A percentile compares a stretch with the other conserved stretches of the same genome.
phyloP scores from a whole-genome alignment of 2,888 invertebrate genomes.

The Anthophora plumipes region DNA sequence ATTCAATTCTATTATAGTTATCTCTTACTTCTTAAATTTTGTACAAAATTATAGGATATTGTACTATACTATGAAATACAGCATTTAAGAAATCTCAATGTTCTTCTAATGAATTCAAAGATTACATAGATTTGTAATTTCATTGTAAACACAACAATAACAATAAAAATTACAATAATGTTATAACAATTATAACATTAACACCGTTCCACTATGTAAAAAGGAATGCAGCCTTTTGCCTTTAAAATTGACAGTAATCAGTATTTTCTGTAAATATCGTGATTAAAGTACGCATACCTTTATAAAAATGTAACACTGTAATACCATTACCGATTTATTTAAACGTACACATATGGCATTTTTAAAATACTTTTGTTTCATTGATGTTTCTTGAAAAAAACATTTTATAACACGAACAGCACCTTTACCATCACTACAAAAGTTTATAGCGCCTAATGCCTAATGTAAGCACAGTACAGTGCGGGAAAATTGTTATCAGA shows the following conservation, averaged over 20 bases:
- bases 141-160: background rate
- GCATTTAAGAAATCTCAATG: background rate
- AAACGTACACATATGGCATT: constrained; percentile 54
- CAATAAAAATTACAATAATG: background rate
- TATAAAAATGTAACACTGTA: constrained; percentile 34
- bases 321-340: constrained; percentile 55
- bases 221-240: constrained; percentile 32
- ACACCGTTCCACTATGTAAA: constrained; percentile 5
- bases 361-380: constrained; percentile 67
- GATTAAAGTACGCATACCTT: constrained; percentile 58
- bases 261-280: constrained; percentile 22
- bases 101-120: constrained; percentile 20
- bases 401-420: constrained; percentile 63
- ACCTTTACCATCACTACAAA: constrained; percentile 59
- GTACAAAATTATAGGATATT: background rate
- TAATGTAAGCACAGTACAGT: constrained; percentile 59
- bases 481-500: constrained; percentile 46
- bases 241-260: constrained; percentile 60
- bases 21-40: background rate
- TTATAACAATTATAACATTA: background rate
- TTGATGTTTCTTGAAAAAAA: constrained; percentile 64
- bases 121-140: constrained; percentile 33
- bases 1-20: background rate
- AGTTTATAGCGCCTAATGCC: constrained; percentile 66
- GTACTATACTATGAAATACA: background rate